Evolutionary conservation across 2,797 vertebrate species (phyloP).

Genomic region (Holocentrus rufus): DNA sequence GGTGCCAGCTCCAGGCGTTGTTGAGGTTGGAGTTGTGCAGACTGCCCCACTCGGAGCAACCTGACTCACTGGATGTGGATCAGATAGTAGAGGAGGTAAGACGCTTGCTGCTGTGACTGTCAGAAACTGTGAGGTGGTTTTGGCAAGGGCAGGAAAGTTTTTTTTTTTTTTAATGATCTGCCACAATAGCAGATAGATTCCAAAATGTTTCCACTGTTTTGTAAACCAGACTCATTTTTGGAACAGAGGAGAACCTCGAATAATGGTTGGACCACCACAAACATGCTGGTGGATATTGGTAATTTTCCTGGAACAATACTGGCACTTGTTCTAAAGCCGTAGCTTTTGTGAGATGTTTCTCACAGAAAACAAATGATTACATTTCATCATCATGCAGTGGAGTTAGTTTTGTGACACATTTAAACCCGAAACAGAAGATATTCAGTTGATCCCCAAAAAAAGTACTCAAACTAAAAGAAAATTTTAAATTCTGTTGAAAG

Average conservation of each 20-base stretch:
- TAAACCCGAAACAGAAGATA: too few relatives aligned
- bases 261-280: neutral
- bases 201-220: too few relatives aligned
- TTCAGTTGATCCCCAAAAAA: neutral
- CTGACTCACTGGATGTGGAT: conserved; percentile 78
- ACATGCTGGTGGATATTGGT: neutral
- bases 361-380: too few relatives aligned
- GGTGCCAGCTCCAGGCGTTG: conserved; percentile 91
- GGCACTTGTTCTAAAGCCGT: neutral
- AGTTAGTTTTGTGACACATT: too few relatives aligned
- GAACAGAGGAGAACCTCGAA: too few relatives aligned
- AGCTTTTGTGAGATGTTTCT: too few relatives aligned
- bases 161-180: too few relatives aligned
- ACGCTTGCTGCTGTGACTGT: neutral
- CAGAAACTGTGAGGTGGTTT: too few relatives aligned
- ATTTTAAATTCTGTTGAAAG: neutral
- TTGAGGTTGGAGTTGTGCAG: conserved; percentile 89
- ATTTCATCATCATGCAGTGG: too few relatives aligned
- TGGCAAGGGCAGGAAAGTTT: neutral
- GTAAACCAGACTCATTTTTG: too few relatives aligned
- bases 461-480: neutral
- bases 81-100: conserved; percentile 89
- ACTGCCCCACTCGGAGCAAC: conserved; percentile 75
- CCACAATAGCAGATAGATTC: neutral
- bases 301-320: too few relatives aligned